Evolutionary conservation across 2,113 vertebrate genomes (phyloP).

Genomic region (cattle (Bos taurus)): DNA sequence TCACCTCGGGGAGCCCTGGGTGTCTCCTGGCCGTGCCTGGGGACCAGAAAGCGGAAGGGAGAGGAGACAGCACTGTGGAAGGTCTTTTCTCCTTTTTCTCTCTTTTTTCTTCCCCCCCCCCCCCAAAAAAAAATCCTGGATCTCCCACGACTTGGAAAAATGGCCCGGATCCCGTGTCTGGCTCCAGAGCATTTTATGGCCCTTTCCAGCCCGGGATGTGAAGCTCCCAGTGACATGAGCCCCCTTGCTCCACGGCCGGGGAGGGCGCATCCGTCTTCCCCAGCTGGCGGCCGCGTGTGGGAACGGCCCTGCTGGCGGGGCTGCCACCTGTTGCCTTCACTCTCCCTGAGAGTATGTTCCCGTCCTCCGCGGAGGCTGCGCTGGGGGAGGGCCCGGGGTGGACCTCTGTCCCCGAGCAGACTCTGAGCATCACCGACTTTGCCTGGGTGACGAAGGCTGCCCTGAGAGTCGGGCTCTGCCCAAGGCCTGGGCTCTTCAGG

Average conservation of each 20-base stretch:
- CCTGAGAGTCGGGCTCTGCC: background rate
- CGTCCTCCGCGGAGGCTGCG: background rate
- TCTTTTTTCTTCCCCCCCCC: background rate
- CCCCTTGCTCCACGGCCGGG: background rate
- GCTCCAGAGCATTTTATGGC: background rate
- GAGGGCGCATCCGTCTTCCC: slow-evolving; percentile 57
- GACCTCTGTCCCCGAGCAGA: background rate
- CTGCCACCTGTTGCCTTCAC: slow-evolving; percentile 58
- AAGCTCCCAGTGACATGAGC: background rate
- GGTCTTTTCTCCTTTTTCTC: background rate
- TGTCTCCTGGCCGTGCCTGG: rapidly evolving
- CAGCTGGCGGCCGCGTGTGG: slow-evolving; percentile 64
- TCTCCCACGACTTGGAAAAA: slow-evolving; percentile 14
- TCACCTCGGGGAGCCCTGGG: background rate
- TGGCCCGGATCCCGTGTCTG: slow-evolving; percentile 35
- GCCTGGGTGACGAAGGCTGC: rapidly evolving
- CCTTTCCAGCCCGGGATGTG: background rate
- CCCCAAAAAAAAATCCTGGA: background rate
- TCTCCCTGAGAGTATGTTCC: slow-evolving; percentile 14
- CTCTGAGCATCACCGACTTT: background rate
- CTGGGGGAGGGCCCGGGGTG: background rate
- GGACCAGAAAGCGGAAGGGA: rapidly evolving
- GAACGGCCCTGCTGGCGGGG: background rate
- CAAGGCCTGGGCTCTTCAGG: background rate
- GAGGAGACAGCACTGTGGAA: rapidly evolving